phyloP scores from a whole-genome alignment of 2,113 vertebrate genomes.

The Malurus elegans region DNA sequence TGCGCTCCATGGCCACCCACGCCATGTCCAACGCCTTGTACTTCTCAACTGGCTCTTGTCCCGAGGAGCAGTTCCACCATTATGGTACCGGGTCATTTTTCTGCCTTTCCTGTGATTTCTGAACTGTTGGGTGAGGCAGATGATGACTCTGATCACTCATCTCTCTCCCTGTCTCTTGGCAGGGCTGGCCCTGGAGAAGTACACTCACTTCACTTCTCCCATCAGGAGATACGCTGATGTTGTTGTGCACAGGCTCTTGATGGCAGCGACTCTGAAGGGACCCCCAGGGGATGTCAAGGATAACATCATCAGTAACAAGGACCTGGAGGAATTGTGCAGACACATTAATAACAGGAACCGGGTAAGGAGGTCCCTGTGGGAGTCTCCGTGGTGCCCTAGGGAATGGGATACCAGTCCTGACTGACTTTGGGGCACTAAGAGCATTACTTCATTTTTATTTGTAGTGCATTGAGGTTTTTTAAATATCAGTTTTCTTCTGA shows the following conservation, averaged over 20 bases:
- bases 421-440: background rate
- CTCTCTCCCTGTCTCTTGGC: background rate
- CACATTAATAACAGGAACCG: conserved; percentile 91
- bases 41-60: conserved; percentile 85
- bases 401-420: background rate
- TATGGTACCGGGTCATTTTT: conserved; percentile 74
- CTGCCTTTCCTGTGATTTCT: background rate
- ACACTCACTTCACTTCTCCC: conserved; percentile 97
- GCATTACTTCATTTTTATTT: background rate
- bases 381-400: accelerated
- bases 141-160: background rate
- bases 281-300: conserved; percentile 13
- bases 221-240: conserved; percentile 95
- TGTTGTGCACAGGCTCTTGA: conserved; percentile 86
- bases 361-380: conserved; percentile 61
- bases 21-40: conserved; percentile 95
- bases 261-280: conserved; percentile 75
- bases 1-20: conserved; percentile 90
- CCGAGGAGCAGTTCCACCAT: conserved; percentile 84
- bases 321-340: conserved; percentile 84
- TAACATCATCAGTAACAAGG: conserved; percentile 72
- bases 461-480: background rate
- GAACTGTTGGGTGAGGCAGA: background rate
- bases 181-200: conserved; percentile 93
- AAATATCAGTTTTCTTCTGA: background rate